Conservation (phyloP, 1,140 invertebrate genomes). For the Drosophila triauraria region DNA sequence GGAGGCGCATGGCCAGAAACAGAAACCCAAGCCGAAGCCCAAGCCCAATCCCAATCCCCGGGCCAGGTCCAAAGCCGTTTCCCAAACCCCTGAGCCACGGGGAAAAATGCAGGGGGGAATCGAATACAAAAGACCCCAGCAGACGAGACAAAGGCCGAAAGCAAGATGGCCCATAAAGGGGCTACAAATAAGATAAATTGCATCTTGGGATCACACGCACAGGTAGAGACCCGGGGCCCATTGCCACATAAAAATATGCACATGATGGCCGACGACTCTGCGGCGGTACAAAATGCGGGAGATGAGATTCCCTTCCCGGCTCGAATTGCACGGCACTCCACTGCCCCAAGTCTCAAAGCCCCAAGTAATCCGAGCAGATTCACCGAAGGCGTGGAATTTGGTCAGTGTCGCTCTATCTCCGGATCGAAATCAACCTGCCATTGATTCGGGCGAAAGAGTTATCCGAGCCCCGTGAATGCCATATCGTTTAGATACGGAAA, state of each 20-base stretch:
- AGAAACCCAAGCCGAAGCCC: neutral
- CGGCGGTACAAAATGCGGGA: conserved; percentile 25
- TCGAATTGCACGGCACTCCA: conserved; percentile 50
- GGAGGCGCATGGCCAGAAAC: conserved; percentile 55
- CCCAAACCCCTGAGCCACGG: conserved; percentile 5
- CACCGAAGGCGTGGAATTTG: conserved; percentile 31
- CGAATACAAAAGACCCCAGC: conserved; percentile 69
- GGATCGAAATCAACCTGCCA: conserved; percentile 38
- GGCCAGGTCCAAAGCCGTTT: conserved; percentile 1
- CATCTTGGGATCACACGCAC: conserved; percentile 78
- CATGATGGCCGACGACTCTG: conserved; percentile 61
- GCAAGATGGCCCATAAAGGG: conserved; percentile 78
- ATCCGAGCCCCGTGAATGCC: conserved; percentile 30
- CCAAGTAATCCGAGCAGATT: conserved; percentile 47
- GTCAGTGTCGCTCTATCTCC: conserved; percentile 24
- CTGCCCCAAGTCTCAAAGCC: neutral
- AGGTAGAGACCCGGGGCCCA: conserved; percentile 32
- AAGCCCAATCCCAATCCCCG: neutral
- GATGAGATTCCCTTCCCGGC: conserved; percentile 33
- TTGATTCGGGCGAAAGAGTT: conserved; percentile 38
- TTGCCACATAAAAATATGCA: conserved; percentile 70
- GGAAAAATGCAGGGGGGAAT: conserved; percentile 51
- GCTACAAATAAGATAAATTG: conserved; percentile 84
- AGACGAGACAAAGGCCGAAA: conserved; percentile 71
- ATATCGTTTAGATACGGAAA: conserved; percentile 24